A percentile compares a stretch with the other conserved stretches of the same genome.
Evolutionary conservation across 2,888 invertebrate genomes (phyloP).

Genomic region (Autographa gamma): DNA sequence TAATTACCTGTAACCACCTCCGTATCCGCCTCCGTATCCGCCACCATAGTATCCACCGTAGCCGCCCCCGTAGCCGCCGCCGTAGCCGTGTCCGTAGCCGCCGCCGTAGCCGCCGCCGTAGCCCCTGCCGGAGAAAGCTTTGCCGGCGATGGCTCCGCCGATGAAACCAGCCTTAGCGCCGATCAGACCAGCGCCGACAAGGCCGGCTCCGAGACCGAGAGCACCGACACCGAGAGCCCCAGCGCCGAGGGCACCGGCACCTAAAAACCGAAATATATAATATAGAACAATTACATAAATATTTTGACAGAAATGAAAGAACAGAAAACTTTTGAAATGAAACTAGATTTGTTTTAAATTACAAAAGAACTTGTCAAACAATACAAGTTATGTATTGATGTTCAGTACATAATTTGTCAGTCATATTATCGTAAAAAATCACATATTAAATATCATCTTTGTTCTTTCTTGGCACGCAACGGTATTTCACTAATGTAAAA

Average conservation of each 20-base stretch:
- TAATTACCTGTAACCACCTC: conserved; percentile 60
- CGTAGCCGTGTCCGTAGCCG: conserved; percentile 58
- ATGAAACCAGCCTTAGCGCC: conserved; percentile 78
- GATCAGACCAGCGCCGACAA: conserved; percentile 76
- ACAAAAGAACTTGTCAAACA: conserved; percentile 13
- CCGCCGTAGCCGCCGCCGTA: conserved; percentile 60
- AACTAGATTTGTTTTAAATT: conserved; percentile 19
- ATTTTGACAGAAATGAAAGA: not conserved
- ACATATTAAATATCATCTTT: not conserved
- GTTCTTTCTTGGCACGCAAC: no score
- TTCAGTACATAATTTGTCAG: no score
- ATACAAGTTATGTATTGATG: not conserved
- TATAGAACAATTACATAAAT: not conserved
- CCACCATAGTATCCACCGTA: conserved; percentile 58
- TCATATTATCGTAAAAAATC: not conserved
- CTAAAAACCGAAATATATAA: conserved; percentile 43
- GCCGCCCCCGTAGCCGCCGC: conserved; percentile 52
- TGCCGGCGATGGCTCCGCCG: conserved; percentile 78
- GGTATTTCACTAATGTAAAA: no score
- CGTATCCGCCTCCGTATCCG: conserved; percentile 52
- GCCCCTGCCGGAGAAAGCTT: conserved; percentile 65
- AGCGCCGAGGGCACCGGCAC: conserved; percentile 66
- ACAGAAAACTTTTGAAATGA: not conserved
- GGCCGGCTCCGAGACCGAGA: conserved; percentile 70
- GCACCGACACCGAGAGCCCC: conserved; percentile 68